These are phyloP conservation scores for Onychomys leucogaster DNA, from an alignment of 2,797 vertebrate genomes.

Conservation along the genomic window DNA sequence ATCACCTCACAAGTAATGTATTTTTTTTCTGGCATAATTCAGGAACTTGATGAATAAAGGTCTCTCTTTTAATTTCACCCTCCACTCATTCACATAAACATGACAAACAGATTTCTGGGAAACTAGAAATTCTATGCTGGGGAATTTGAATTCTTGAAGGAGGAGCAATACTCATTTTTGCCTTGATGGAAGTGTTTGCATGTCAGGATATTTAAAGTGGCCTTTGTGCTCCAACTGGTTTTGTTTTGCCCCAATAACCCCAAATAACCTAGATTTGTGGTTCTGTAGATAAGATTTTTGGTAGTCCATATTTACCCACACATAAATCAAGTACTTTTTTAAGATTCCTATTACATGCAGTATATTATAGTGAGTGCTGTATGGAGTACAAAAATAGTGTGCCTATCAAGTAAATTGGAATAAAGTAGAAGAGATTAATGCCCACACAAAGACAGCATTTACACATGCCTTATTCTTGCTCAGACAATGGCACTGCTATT, in stretches of 20 bases:
- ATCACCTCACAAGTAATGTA: background rate
- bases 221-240: background rate
- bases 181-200: background rate
- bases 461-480: background rate
- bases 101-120: background rate
- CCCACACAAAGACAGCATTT: background rate
- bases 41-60: background rate
- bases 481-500: background rate
- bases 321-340: slow-evolving; percentile 56
- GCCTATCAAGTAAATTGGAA: slow-evolving; percentile 12
- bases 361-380: background rate
- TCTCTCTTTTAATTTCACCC: background rate
- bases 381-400: background rate
- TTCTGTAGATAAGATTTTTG: slow-evolving; percentile 41
- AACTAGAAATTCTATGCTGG: slow-evolving; percentile 33
- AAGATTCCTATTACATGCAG: background rate
- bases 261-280: background rate
- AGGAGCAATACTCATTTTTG: slow-evolving; percentile 23
- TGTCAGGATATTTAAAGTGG: background rate
- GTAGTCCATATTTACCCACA: background rate
- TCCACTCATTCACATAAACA: background rate
- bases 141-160: background rate
- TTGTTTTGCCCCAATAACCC: background rate
- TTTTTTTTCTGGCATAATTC: background rate
- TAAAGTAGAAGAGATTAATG: background rate